These are phyloP conservation scores for Eudasyphora cyanicolor DNA, from an alignment of 2,888 invertebrate genomes.

Conservation along the genomic window DNA sequence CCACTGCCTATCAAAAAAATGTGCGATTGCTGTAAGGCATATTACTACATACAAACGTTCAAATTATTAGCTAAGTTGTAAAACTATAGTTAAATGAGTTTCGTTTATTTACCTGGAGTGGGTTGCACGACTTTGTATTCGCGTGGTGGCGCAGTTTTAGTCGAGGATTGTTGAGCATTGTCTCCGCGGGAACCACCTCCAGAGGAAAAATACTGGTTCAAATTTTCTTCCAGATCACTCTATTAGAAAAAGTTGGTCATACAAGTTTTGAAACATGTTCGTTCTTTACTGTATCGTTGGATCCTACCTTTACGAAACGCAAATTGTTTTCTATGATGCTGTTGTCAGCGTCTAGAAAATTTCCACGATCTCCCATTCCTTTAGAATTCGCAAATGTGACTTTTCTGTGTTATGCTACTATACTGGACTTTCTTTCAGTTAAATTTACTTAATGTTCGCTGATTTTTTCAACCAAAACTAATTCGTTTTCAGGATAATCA, in stretches of 20 bases:
- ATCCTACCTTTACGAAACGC: slow-evolving; percentile 78
- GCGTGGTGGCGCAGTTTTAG: slow-evolving; percentile 70
- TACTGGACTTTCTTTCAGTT: too few relatives aligned
- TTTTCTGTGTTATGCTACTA: too few relatives aligned
- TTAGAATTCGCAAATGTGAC: too few relatives aligned
- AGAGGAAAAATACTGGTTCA: slow-evolving; percentile 82
- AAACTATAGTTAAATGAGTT: too few relatives aligned
- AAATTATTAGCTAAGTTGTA: too few relatives aligned
- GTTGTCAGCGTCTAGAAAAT: slow-evolving; percentile 84
- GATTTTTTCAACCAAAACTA: too few relatives aligned
- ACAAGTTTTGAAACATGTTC: neutral
- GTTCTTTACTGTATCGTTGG: neutral
- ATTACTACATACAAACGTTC: too few relatives aligned
- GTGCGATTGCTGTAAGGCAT: too few relatives aligned
- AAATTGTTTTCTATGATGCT: slow-evolving; percentile 83
- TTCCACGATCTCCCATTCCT: slow-evolving; percentile 72
- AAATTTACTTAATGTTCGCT: too few relatives aligned
- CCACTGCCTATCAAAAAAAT: too few relatives aligned
- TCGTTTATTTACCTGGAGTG: slow-evolving; percentile 84
- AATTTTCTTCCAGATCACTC: slow-evolving; percentile 83
- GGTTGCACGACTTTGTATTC: slow-evolving; percentile 86
- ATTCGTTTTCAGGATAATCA: too few relatives aligned
- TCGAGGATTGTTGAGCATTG: slow-evolving; percentile 5
- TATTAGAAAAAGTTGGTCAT: slow-evolving; percentile 71
- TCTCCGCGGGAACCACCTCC: neutral